Conservation (phyloP, 2,888 invertebrate genomes). For the Bruchidius siliquastri region DNA sequence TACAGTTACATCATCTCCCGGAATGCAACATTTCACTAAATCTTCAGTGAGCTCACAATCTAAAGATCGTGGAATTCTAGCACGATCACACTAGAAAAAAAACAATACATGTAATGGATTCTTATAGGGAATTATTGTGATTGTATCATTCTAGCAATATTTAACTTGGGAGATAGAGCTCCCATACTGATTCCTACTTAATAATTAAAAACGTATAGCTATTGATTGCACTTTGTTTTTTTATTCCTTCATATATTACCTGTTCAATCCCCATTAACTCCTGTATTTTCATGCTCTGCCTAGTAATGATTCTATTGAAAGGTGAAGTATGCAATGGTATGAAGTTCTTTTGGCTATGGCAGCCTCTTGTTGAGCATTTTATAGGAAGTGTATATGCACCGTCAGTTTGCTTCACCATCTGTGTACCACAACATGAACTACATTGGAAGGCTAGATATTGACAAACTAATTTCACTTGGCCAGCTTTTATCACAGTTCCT, state of each 20-base stretch:
- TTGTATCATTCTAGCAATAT: no score
- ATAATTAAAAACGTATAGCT: no score
- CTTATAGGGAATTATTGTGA: no score
- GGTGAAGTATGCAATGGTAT: slow-evolving; percentile 60
- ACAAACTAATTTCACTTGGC: slow-evolving; percentile 67
- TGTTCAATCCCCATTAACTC: slow-evolving; percentile 65
- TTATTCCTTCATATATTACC: background rate
- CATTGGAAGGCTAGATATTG: slow-evolving; percentile 78
- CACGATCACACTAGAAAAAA: slow-evolving; percentile 57
- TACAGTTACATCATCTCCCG: slow-evolving; percentile 84
- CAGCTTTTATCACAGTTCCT: slow-evolving; percentile 80
- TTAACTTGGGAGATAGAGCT: no score
- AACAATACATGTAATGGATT: no score
- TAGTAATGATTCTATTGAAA: slow-evolving; percentile 69
- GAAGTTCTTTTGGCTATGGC: slow-evolving; percentile 59
- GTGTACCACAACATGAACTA: slow-evolving; percentile 59
- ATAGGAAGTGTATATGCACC: slow-evolving; percentile 58
- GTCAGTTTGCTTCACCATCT: slow-evolving; percentile 62
- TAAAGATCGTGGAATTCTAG: slow-evolving; percentile 70
- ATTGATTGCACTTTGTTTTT: background rate
- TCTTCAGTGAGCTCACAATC: slow-evolving; percentile 84
- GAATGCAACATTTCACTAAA: slow-evolving; percentile 75
- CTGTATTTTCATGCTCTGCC: slow-evolving; percentile 78
- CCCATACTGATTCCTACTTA: no score
- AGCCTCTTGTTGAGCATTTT: slow-evolving; percentile 54